phyloP scores from a whole-genome alignment of 2,888 invertebrate species.

The Cantharis flavilabris region DNA sequence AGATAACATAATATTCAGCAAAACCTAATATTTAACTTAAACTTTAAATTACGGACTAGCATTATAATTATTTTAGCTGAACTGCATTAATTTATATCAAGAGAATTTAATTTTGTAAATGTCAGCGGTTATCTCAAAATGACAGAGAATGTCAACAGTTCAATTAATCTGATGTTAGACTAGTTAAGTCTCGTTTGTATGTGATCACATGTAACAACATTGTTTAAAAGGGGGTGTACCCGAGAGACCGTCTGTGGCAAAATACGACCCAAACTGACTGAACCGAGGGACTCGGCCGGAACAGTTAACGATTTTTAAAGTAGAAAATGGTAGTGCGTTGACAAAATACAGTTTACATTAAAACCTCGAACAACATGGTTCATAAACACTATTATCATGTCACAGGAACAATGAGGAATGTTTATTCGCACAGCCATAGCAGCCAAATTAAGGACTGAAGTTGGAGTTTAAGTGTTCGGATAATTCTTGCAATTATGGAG shows the following conservation, averaged over 20 bases:
- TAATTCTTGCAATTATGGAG: conserved; percentile 17
- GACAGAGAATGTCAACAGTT: conserved; percentile 45
- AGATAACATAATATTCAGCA: background rate
- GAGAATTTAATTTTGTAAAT: background rate
- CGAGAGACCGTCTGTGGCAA: conserved; percentile 21
- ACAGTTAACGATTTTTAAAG: conserved; percentile 24
- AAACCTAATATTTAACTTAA: background rate
- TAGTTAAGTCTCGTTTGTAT: conserved; percentile 36
- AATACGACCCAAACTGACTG: conserved; percentile 6
- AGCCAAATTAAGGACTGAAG: conserved; percentile 19
- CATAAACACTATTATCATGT: conserved; percentile 26
- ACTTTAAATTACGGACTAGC: background rate
- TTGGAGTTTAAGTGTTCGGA: conserved; percentile 10
- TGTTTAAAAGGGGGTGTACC: conserved; percentile 31
- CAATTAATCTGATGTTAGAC: conserved; percentile 47
- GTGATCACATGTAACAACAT: conserved; percentile 28
- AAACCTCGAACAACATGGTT: conserved; percentile 28
- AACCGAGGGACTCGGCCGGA: conserved; percentile 14
- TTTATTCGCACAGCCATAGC: conserved; percentile 26
- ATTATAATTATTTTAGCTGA: background rate
- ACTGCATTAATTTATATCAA: background rate
- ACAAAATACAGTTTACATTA: conserved; percentile 30
- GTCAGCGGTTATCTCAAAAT: conserved; percentile 7
- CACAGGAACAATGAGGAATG: conserved; percentile 33
- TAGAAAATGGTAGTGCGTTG: conserved; percentile 21